Evolutionary conservation across 2,797 vertebrate species (phyloP), one percentile per base, ranked within the genome.

Genomic region (Sebastes taczanowskii): DNA sequence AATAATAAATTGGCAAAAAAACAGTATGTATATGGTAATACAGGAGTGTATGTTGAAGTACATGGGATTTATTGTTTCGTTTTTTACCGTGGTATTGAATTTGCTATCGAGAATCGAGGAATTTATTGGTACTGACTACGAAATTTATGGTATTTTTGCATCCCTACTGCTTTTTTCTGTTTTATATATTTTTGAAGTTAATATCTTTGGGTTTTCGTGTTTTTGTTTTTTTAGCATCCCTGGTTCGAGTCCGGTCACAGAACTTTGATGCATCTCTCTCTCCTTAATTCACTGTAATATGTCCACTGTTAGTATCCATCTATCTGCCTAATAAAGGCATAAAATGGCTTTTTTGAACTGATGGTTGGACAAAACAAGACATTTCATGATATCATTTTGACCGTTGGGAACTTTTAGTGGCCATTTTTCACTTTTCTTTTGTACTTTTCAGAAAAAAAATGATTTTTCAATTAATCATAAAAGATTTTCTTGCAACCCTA

Each of bases 361-460:
- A 22, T 29, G 34, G 9, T 71, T 2, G 16, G 4, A 55, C 46
- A n/a, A 63, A 64, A 53, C 42, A 64, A 34, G 13, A 49, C 42
- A 13, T 23, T 53, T 18, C 8, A 55, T 4, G 42, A 46, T 0
- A 0, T 46, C 16, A 46, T 46, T 46, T 46, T 46, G 42, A 0
- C 42, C 16, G 0, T 1, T 20, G 0, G 1, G 42, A 52, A 60
- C 10, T 14, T 59, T 6, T 18, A 60, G 2, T 30, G 29, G 16
- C 4, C 29, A 32, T 32, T 61, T 60, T 59, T 59, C 27, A 59
- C 42, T 46, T 29, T 30, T 29, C 9, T 18, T 30, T 52, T 30
- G 3, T 11, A 10, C 2, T 2, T 34, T 25, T 53, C 14, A n/a
- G 11, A 2, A 2, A 20, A 1, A 34, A 61, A 61, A 35, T 1